phyloP scores from a whole-genome alignment of 1,140 invertebrate species.

The Glomeris maerens region DNA sequence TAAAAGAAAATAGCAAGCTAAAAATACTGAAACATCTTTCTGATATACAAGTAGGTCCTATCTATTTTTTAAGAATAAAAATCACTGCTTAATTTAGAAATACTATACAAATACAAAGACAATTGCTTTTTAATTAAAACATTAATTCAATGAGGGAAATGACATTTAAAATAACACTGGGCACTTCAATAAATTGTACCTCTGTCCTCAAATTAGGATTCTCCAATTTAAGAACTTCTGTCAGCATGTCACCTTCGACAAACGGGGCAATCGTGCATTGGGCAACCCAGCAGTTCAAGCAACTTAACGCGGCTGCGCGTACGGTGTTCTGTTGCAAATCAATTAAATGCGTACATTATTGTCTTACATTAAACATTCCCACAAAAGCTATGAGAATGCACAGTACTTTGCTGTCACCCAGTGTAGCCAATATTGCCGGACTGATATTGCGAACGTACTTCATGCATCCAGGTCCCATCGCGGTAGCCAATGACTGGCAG shows the following conservation, averaged over 20 bases:
- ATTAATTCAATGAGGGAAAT: neutral
- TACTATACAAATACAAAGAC: no score
- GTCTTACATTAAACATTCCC: neutral
- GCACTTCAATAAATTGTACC: slow-evolving; percentile 19
- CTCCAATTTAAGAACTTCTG: slow-evolving; percentile 65
- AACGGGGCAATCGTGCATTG: slow-evolving; percentile 64
- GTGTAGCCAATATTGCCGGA: slow-evolving; percentile 61
- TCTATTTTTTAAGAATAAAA: no score
- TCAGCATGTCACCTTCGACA: slow-evolving; percentile 76
- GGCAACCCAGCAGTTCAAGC: slow-evolving; percentile 68
- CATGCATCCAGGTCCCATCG: slow-evolving; percentile 67
- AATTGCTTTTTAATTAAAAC: no score
- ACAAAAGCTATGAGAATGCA: neutral
- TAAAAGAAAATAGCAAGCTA: no score
- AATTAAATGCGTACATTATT: slow-evolving; percentile 3
- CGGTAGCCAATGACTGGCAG: slow-evolving; percentile 57
- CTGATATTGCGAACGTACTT: slow-evolving; percentile 63
- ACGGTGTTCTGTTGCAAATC: slow-evolving; percentile 48
- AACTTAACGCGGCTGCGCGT: slow-evolving; percentile 55
- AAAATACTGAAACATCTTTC: no score
- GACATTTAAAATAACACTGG: neutral
- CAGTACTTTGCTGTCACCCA: slow-evolving; percentile 53
- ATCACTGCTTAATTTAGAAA: no score
- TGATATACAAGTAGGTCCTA: no score
- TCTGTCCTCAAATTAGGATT: slow-evolving; percentile 66